Percentiles rank a stretch among this genome's conserved stretches.
phyloP scores from a whole-genome alignment of 2,113 vertebrate species.

The Fulica atra region DNA sequence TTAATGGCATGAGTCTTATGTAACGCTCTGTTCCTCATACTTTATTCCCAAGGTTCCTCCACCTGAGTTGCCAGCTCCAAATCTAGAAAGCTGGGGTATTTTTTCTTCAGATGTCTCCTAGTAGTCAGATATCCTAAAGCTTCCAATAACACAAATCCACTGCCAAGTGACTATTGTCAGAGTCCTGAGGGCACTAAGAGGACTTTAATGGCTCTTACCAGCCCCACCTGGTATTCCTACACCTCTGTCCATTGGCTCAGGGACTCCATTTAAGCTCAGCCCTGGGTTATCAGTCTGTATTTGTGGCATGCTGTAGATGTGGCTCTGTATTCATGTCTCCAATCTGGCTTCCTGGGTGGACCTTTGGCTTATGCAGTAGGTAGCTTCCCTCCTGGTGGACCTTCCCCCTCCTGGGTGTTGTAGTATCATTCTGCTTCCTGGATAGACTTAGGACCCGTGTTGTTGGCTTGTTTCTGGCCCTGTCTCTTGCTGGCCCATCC shows the following conservation, averaged over 20 bases:
- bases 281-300: accelerated
- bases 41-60: not conserved
- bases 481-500: not conserved
- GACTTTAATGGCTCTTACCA: not conserved
- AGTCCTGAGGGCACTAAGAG: not conserved
- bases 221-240: too few species aligned
- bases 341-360: not conserved
- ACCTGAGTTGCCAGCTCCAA: not conserved
- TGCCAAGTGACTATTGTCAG: not conserved
- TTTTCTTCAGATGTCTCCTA: not conserved
- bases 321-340: accelerated
- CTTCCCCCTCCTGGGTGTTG: accelerated
- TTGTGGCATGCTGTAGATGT: not conserved
- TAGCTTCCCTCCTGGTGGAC: not conserved
- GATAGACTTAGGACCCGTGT: accelerated
- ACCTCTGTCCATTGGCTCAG: not conserved
- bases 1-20: not conserved
- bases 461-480: not conserved
- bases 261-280: not conserved
- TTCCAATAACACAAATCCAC: not conserved
- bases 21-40: not conserved
- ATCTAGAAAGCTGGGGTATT: not conserved
- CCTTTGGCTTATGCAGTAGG: not conserved
- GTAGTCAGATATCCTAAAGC: not conserved
- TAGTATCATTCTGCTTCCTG: not conserved